Evolutionary conservation across 2,113 vertebrate species (phyloP).

Genomic region (Mustela nigripes): DNA sequence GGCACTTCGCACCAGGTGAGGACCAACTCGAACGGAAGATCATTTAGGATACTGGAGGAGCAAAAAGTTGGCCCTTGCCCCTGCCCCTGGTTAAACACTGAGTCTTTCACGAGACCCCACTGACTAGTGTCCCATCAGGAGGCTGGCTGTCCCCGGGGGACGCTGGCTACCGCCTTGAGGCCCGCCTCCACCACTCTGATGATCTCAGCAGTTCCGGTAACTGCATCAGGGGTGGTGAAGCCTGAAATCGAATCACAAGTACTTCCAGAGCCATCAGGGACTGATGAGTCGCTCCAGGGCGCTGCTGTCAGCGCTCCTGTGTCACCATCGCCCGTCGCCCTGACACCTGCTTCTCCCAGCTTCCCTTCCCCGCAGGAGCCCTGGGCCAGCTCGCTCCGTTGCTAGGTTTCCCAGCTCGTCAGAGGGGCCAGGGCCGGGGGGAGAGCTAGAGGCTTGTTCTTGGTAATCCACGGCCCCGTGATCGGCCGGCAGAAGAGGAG

Average conservation of each 20-base stretch:
- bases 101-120: fast-evolving
- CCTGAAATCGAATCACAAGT: constrained; percentile 64
- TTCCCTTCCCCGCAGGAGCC: neutral
- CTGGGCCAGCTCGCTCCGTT: neutral
- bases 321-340: fast-evolving
- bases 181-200: fast-evolving
- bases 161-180: neutral
- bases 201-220: neutral
- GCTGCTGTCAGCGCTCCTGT: neutral
- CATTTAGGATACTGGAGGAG: neutral
- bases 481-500: neutral
- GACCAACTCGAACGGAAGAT: neutral
- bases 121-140: fast-evolving
- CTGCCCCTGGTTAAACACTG: fast-evolving
- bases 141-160: neutral
- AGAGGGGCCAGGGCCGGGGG: neutral
- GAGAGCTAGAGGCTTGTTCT: neutral
- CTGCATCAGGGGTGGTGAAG: neutral
- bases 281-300: neutral
- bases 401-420: constrained; percentile 51
- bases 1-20: fast-evolving
- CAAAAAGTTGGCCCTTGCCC: fast-evolving
- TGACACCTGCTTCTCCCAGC: neutral
- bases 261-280: neutral
- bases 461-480: neutral